These are phyloP conservation scores for Apis florea DNA, from an alignment of 1,140 invertebrate genomes.

Conservation along the genomic window DNA sequence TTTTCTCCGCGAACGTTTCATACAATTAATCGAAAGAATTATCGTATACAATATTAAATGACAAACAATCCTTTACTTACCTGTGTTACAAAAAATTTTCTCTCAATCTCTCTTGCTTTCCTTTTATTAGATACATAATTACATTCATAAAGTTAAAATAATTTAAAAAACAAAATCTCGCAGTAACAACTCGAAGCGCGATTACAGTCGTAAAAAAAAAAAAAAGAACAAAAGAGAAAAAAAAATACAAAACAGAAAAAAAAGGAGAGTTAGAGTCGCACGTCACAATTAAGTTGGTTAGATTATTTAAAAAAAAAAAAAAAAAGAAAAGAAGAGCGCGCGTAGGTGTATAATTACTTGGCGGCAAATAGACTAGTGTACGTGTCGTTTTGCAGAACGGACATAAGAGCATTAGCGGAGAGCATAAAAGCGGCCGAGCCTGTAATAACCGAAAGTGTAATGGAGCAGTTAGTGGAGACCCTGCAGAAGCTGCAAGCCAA, in stretches of 20 bases:
- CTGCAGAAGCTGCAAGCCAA: constrained; percentile 80
- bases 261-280: background rate
- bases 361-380: constrained; percentile 20
- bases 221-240: too few relatives aligned
- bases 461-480: constrained; percentile 81
- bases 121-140: too few relatives aligned
- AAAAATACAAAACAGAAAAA: background rate
- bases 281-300: background rate
- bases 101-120: too few relatives aligned
- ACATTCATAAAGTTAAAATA: too few relatives aligned
- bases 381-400: constrained; percentile 78
- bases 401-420: constrained; percentile 80
- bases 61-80: too few relatives aligned
- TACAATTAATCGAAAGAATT: too few relatives aligned
- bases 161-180: too few relatives aligned
- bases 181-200: too few relatives aligned
- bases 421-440: constrained; percentile 80
- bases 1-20: too few relatives aligned
- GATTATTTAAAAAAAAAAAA: constrained; percentile 7
- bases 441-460: constrained; percentile 81
- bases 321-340: background rate
- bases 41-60: too few relatives aligned
- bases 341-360: constrained; percentile 13
- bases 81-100: too few relatives aligned
- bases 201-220: too few relatives aligned